Conservation (phyloP, 1,140 invertebrate species). For the Drosophila nasuta region DNA sequence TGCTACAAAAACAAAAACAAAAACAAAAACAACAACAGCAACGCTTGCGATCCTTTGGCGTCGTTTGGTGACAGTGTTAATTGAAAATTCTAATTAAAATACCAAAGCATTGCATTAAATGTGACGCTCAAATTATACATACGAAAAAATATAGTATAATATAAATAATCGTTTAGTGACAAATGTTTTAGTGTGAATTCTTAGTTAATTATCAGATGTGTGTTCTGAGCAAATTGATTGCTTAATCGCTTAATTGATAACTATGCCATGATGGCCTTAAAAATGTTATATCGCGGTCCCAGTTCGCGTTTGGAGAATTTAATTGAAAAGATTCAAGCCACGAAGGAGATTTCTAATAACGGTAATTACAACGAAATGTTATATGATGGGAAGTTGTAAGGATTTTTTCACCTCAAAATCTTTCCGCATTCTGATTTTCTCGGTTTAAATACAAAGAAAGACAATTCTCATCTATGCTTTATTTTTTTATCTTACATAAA, state of each 20-base stretch:
- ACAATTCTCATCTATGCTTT: too few species aligned
- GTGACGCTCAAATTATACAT: constrained; percentile 4
- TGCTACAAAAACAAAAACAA: constrained; percentile 16
- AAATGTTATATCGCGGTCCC: constrained; percentile 92
- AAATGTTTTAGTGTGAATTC: constrained; percentile 42
- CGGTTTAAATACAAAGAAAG: too few species aligned
- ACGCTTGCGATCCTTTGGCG: constrained; percentile 48
- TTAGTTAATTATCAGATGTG: constrained; percentile 9
- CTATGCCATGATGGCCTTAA: constrained; percentile 81
- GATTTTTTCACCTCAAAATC: too few species aligned
- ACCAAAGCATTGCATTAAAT: constrained; percentile 17
- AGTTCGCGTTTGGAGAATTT: constrained; percentile 91
- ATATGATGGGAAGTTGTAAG: too few species aligned
- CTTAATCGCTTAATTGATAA: constrained; percentile 24
- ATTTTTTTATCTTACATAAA: too few species aligned
- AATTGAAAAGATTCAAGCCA: constrained; percentile 93
- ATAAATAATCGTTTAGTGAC: constrained; percentile 19
- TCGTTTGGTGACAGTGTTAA: constrained; percentile 49
- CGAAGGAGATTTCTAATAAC: constrained; percentile 87
- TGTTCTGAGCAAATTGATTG: constrained; percentile 19
- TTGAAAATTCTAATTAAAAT: constrained; percentile 29
- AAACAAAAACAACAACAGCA: constrained; percentile 24
- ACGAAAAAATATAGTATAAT: not conserved
- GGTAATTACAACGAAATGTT: constrained; percentile 58
- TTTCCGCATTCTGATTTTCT: too few species aligned